Base-by-base conservation (phyloP, 2,888 invertebrate genomes). In the Crepidodera aurea region DNA sequence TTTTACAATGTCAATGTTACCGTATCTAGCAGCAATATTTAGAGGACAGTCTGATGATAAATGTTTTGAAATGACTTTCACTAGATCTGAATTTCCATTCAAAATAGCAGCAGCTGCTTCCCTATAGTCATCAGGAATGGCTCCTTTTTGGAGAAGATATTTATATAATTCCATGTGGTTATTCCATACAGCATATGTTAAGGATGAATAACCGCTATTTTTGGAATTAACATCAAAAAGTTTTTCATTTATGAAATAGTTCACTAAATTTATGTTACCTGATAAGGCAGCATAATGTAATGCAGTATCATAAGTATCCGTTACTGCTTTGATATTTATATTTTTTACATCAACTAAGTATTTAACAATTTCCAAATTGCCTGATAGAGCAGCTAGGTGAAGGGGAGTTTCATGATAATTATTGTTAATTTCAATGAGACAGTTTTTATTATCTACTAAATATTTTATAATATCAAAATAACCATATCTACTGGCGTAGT, bases 321-420 rank as follows among this genome's bases (percentile, higher is more conserved):
- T 19, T 18, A 10, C 10, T 18, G 19, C 16, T 8, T 42, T 42
- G 7, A 19, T 42, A 42, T 42, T n/a, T 18, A 19, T 22, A n/a
- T 44, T 44, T n/a, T 44, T 44, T 0, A 15, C n/a, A 15, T 44
- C 44, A 7, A 22, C n/a, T n/a, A 44, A 44, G 19, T 44, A 44
- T 19, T 44, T 19, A 10, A 44, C 19, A 4, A 44, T 18, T n/a
- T 44, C 22, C n/a, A 44, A 5, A 22, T 44, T 44, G 6, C 44
- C 44, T n/a, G 22, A 44, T 4, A 19, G 1, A 19, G 22, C 3
- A 19, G 44, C 44, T 2, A 44, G 15, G 19, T 22, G 18, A n/a
- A 44, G 22, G n/a, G 44, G 44, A 37, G 13, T 37, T 37, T 37
- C 37, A 2, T 7, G 13, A 8, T 13, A 15, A 15, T 4, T 3